phyloP scores from a whole-genome alignment of 2,797 vertebrate species.

The Fundulus diaphanus region DNA sequence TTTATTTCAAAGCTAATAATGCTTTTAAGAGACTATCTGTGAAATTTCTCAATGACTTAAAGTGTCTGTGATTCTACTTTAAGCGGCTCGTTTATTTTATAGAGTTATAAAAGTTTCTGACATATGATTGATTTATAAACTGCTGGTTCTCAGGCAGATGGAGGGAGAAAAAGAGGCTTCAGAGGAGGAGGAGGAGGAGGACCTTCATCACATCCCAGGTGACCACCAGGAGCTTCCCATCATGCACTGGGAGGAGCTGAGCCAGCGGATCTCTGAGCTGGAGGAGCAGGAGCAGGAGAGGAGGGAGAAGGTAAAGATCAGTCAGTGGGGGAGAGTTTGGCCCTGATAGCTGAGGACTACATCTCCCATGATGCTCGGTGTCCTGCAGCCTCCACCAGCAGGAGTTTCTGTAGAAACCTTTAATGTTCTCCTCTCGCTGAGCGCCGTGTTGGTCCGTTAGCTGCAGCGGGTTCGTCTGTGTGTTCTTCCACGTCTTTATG shows the following conservation, averaged over 20 bases:
- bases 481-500: too few relatives aligned
- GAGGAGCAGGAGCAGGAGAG: conserved; percentile 78
- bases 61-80: too few relatives aligned
- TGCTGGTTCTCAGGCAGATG: conserved; percentile 49
- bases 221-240: conserved; percentile 67
- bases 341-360: conserved; percentile 1
- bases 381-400: neutral
- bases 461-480: too few relatives aligned
- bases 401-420: too few relatives aligned
- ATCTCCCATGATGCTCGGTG: conserved; percentile 18
- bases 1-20: too few relatives aligned
- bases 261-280: conserved; percentile 77
- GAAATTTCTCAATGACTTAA: neutral
- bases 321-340: neutral
- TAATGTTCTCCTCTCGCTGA: too few relatives aligned
- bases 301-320: conserved; percentile 70
- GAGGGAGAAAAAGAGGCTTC: conserved; percentile 61
- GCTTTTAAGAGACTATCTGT: neutral
- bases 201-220: conserved; percentile 25
- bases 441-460: too few relatives aligned
- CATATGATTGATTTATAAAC: neutral
- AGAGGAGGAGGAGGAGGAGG: conserved; percentile 61
- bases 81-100: neutral
- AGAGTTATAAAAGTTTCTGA: too few relatives aligned
- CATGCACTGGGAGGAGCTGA: conserved; percentile 83